A percentile compares a stretch with the other conserved stretches of the same genome.
Evolutionary conservation across 2,113 vertebrate genomes (phyloP).

Genomic region (Thinocorus orbignyianus): DNA sequence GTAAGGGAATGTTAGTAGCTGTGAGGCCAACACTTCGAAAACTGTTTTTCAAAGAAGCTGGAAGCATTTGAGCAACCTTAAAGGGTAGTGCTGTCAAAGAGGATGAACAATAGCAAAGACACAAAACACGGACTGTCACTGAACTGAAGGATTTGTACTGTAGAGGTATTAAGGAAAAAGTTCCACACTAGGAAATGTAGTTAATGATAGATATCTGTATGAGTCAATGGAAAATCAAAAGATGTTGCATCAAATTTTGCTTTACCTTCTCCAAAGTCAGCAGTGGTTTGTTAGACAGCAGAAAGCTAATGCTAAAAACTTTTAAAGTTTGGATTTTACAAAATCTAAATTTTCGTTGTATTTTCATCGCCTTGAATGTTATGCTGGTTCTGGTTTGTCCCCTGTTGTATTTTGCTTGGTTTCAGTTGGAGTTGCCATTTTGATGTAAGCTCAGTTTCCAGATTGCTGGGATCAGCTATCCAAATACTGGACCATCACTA

Average conservation of each 20-base stretch:
- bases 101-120: background rate
- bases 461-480: background rate
- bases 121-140: background rate
- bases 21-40: background rate
- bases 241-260: background rate
- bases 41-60: background rate
- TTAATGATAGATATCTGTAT: background rate
- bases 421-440: background rate
- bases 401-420: background rate
- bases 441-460: background rate
- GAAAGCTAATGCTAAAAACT: background rate
- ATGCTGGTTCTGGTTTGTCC: background rate
- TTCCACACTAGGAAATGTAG: background rate
- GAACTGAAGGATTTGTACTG: background rate
- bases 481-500: background rate
- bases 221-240: background rate
- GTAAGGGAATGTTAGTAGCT: background rate
- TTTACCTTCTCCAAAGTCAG: background rate
- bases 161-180: background rate
- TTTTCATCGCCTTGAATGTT: background rate
- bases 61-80: background rate
- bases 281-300: background rate
- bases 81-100: background rate
- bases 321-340: background rate
- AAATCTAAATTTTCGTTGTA: background rate